phyloP scores from a whole-genome alignment of 2,888 invertebrate genomes.

The Syrphus vitripennis region DNA sequence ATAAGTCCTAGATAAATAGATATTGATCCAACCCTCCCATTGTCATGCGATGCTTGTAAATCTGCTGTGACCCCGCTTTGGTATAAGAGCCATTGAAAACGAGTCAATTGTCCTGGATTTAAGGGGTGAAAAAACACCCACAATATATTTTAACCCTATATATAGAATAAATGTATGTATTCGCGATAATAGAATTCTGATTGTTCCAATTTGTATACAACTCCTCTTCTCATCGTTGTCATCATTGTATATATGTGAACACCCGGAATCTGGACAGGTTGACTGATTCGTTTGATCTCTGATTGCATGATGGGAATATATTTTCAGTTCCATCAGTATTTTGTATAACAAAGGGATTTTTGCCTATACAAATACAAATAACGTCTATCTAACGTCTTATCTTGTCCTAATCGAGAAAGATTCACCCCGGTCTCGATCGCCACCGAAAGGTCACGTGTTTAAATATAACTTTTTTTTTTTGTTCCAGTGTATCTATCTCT shows the following conservation, averaged over 20 bases:
- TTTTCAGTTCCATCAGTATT: conserved; percentile 34
- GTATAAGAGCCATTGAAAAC: conserved; percentile 49
- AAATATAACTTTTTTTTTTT: conserved; percentile 35
- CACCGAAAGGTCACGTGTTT: conserved; percentile 49
- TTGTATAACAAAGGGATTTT: conserved; percentile 36
- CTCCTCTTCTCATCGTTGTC: neutral
- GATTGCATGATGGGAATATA: conserved; percentile 63
- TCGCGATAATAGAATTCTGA: conserved; percentile 47
- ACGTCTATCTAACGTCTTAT: conserved; percentile 16
- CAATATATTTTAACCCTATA: conserved; percentile 39
- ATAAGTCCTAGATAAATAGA: conserved; percentile 67
- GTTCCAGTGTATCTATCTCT: conserved; percentile 6
- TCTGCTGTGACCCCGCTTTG: conserved; percentile 10
- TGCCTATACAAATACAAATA: neutral
- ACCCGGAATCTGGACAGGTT: conserved; percentile 62
- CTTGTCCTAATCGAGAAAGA: conserved; percentile 27
- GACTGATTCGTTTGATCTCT: conserved; percentile 69
- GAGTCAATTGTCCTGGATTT: conserved; percentile 43
- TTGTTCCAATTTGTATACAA: conserved; percentile 31
- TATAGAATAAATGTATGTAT: neutral
- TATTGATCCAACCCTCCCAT: conserved; percentile 63
- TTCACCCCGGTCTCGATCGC: neutral
- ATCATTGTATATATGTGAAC: conserved; percentile 29
- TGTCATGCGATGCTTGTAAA: conserved; percentile 19
- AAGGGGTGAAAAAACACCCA: conserved; percentile 65